Conservation (phyloP, 64 coral and sea anemone species). For the Cladopsammia gracilis region DNA sequence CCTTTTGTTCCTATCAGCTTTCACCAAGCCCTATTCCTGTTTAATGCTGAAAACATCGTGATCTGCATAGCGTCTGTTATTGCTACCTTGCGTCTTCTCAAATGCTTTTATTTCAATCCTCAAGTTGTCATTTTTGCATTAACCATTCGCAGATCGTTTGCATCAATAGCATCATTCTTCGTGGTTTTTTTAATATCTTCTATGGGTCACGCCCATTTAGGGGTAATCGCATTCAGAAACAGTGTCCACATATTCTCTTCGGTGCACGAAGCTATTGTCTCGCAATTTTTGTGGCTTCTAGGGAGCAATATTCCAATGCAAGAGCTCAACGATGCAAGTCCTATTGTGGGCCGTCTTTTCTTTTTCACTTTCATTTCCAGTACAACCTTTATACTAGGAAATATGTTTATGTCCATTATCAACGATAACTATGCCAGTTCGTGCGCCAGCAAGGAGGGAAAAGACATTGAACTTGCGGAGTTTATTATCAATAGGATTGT, state of each 20-base stretch:
- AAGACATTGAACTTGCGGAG: constrained; percentile 72
- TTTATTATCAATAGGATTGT: constrained; percentile 68
- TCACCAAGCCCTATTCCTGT: constrained; percentile 47
- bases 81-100: constrained; percentile 72
- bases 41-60: constrained; percentile 42
- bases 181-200: constrained; percentile 59
- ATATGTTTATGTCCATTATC: constrained; percentile 82
- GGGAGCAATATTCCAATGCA: constrained; percentile 45
- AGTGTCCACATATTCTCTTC: constrained; percentile 54
- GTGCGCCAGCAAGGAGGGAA: constrained; percentile 13
- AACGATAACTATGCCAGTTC: constrained; percentile 58
- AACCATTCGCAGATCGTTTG: constrained; percentile 41
- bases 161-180: constrained; percentile 51
- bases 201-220: constrained; percentile 51
- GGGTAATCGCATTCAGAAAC: constrained; percentile 49
- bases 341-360: constrained; percentile 71
- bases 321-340: constrained; percentile 44
- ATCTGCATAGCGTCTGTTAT: constrained; percentile 60
- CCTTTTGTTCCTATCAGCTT: constrained; percentile 79
- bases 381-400: constrained; percentile 68
- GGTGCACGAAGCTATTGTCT: constrained; percentile 21
- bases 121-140: constrained; percentile 48
- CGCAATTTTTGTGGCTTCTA: constrained; percentile 51
- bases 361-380: constrained; percentile 62
- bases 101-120: constrained; percentile 74